Evolutionary conservation across 2,888 invertebrate genomes (phyloP).

Genomic region (Tryphoninae sp.): DNA sequence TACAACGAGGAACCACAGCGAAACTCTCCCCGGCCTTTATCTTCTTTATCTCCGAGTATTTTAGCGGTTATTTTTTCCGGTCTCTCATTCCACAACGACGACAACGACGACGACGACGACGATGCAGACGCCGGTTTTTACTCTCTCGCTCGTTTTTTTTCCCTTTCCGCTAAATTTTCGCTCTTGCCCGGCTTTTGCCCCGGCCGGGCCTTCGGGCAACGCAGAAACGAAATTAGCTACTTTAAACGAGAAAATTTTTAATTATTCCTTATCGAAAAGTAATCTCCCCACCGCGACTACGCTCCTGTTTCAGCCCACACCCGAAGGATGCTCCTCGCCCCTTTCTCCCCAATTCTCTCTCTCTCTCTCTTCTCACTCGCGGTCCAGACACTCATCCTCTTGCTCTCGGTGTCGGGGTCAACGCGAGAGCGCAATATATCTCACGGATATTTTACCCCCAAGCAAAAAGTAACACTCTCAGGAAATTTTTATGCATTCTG

Average conservation of each 20-base stretch:
- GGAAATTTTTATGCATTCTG: conserved; percentile 38
- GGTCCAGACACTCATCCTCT: conserved; percentile 53
- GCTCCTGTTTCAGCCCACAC: conserved; percentile 42
- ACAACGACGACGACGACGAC: conserved; percentile 59
- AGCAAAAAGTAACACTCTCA: conserved; percentile 32
- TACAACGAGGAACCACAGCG: conserved; percentile 73
- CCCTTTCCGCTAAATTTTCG: conserved; percentile 30
- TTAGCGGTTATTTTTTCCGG: conserved; percentile 80
- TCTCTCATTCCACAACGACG: conserved; percentile 64
- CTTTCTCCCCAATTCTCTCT: no score
- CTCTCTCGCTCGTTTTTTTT: conserved; percentile 34
- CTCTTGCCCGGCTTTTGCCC: conserved; percentile 48
- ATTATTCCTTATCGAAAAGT: conserved; percentile 82
- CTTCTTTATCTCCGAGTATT: conserved; percentile 81
- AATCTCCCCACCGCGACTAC: conserved; percentile 74
- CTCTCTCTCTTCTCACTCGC: conserved; percentile 5
- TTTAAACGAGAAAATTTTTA: conserved; percentile 82
- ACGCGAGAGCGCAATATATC: conserved; percentile 57
- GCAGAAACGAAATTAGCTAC: conserved; percentile 79
- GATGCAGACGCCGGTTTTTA: conserved; percentile 53
- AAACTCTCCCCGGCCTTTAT: conserved; percentile 77
- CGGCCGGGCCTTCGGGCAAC: conserved; percentile 63
- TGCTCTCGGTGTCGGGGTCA: conserved; percentile 52
- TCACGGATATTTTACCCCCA: conserved; percentile 29
- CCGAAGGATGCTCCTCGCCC: conserved; percentile 30